These are phyloP conservation scores for Julus scandinavius DNA, from an alignment of 2,888 invertebrate species.

Conservation along the genomic window DNA sequence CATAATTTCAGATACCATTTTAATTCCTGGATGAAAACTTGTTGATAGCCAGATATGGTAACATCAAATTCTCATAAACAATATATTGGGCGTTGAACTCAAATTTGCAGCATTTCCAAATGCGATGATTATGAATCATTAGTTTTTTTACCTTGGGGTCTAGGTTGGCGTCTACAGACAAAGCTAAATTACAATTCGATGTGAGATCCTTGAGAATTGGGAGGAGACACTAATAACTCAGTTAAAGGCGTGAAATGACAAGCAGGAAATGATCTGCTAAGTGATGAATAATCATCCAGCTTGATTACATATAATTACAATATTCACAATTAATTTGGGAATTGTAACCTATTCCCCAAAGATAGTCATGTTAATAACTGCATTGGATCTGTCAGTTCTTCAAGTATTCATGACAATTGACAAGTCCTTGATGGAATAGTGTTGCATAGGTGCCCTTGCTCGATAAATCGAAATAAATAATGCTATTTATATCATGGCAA, in stretches of 20 bases:
- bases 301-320: background rate
- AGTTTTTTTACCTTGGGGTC: constrained; percentile 3
- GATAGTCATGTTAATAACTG: background rate
- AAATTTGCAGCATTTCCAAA: background rate
- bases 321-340: background rate
- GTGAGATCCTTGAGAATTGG: background rate
- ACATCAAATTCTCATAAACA: background rate
- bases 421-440: no score
- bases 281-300: background rate
- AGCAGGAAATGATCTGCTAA: background rate
- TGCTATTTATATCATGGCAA: background rate
- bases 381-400: no score
- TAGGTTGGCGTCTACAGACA: background rate
- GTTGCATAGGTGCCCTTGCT: background rate
- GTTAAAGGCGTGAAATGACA: background rate
- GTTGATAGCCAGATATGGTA: background rate
- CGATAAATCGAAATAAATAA: background rate
- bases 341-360: background rate
- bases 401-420: no score
- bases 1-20: background rate
- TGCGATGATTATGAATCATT: background rate
- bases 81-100: constrained; percentile 22
- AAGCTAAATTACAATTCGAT: background rate
- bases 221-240: background rate
- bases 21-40: background rate